Evolutionary conservation across 2,888 invertebrate species (phyloP).

Genomic region (Cantharis lateralis): DNA sequence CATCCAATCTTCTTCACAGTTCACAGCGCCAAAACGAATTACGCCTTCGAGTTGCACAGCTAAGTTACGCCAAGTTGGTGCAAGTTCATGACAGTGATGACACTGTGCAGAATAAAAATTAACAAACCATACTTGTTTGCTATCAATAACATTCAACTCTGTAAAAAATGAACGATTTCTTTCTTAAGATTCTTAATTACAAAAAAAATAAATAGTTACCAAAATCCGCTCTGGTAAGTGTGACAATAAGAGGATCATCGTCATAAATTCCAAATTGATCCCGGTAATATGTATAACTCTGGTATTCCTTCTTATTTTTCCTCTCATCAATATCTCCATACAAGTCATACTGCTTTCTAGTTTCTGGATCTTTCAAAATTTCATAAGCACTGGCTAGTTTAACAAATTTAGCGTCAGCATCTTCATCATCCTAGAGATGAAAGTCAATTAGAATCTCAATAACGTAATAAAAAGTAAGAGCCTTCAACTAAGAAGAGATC

Average conservation of each 20-base stretch:
- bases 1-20: conserved; percentile 83
- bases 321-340: conserved; percentile 72
- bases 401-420: conserved; percentile 77
- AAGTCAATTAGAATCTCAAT: too few relatives aligned
- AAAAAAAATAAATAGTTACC: conserved; percentile 57
- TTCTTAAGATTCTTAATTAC: too few relatives aligned
- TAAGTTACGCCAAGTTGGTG: conserved; percentile 80
- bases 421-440: conserved; percentile 66
- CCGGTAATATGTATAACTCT: conserved; percentile 80
- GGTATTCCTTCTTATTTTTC: conserved; percentile 68
- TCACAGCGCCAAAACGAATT: conserved; percentile 79
- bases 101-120: conserved; percentile 89
- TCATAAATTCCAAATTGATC: conserved; percentile 85
- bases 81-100: conserved; percentile 81
- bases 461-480: too few relatives aligned
- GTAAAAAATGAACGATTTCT: too few relatives aligned
- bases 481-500: too few relatives aligned
- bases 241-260: conserved; percentile 80
- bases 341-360: conserved; percentile 77
- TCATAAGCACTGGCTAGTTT: conserved; percentile 85
- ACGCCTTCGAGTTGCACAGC: conserved; percentile 79
- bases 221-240: conserved; percentile 74
- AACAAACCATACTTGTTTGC: conserved; percentile 78
- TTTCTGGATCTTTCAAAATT: conserved; percentile 80
- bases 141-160: conserved; percentile 57